Conservation (phyloP, 2,113 vertebrate genomes). For the Asarcornis scutulata region DNA sequence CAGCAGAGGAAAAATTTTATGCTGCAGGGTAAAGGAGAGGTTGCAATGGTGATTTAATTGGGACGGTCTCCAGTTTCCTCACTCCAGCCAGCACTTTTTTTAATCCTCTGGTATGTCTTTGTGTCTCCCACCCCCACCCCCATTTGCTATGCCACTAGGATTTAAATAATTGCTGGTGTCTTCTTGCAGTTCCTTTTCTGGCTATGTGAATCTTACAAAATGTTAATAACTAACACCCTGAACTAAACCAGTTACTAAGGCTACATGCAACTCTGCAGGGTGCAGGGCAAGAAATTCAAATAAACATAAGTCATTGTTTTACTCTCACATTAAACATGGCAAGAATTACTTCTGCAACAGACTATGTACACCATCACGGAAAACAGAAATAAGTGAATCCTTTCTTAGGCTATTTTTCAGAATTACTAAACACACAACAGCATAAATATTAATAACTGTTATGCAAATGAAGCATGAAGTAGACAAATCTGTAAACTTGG, state of each 20-base stretch:
- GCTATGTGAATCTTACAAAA: neutral
- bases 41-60: neutral
- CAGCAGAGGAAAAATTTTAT: neutral
- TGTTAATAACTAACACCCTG: neutral
- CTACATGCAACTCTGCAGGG: neutral
- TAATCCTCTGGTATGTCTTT: neutral
- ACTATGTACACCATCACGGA: neutral
- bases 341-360: neutral
- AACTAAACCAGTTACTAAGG: neutral
- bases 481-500: neutral
- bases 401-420: neutral
- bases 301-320: neutral
- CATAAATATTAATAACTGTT: neutral
- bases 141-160: neutral
- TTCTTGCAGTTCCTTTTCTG: neutral
- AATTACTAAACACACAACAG: neutral
- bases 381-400: neutral
- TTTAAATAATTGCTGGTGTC: neutral
- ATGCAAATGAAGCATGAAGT: neutral
- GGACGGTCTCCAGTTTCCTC: neutral
- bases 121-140: neutral
- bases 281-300: neutral
- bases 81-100: neutral
- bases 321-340: neutral
- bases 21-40: neutral